phyloP scores from a whole-genome alignment of 2,888 invertebrate genomes.

The Erannis defoliaria region DNA sequence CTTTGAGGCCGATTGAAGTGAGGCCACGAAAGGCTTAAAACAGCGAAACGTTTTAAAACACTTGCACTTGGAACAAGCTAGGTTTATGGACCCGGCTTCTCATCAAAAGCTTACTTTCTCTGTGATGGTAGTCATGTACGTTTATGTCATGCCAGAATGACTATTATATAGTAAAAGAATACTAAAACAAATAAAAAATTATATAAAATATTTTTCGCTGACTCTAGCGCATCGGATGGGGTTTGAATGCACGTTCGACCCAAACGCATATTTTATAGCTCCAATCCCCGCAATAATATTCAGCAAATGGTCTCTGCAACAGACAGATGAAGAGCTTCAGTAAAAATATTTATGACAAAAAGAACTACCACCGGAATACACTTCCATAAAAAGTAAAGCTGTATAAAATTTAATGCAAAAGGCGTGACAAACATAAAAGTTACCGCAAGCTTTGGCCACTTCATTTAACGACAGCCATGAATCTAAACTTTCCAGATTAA shows the following conservation, averaged over 20 bases:
- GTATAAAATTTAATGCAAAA: conserved; percentile 35
- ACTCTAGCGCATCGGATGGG: conserved; percentile 4
- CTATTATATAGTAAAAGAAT: too few relatives aligned
- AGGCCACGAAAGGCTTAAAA: too few relatives aligned
- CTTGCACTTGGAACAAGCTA: too few relatives aligned
- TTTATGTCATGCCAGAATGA: too few relatives aligned
- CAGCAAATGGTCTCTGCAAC: conserved; percentile 29
- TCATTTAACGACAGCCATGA: conserved; percentile 56
- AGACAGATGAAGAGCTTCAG: conserved; percentile 28
- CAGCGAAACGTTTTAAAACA: too few relatives aligned
- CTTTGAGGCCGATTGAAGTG: too few relatives aligned
- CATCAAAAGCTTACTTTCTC: too few relatives aligned
- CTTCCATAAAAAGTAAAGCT: conserved; percentile 26
- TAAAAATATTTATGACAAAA: conserved; percentile 31
- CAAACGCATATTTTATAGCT: conserved; percentile 22
- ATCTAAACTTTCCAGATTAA: conserved; percentile 38
- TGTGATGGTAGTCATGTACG: too few relatives aligned
- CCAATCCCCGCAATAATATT: conserved; percentile 22
- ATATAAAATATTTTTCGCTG: not conserved
- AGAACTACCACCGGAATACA: conserved; percentile 25
- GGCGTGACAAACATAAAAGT: conserved; percentile 38
- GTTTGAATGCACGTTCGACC: conserved; percentile 14
- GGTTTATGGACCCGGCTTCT: too few relatives aligned
- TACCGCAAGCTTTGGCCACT: conserved; percentile 52
- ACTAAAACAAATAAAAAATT: not conserved